phyloP scores from a whole-genome alignment of 2,888 invertebrate genomes.

The Azorinus chamasolen region DNA sequence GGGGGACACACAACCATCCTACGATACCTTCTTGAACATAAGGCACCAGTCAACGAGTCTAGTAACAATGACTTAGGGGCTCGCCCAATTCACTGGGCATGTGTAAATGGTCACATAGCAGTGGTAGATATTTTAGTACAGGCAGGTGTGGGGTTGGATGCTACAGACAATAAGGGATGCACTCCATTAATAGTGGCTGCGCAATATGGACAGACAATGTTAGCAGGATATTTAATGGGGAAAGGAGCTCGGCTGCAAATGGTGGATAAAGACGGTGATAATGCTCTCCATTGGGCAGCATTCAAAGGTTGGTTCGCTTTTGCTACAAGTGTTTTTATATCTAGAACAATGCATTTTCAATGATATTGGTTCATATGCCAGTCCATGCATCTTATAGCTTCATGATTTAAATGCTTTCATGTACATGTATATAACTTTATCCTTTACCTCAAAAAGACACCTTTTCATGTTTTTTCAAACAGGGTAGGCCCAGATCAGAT shows the following conservation, averaged over 20 bases:
- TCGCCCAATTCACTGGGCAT: constrained; percentile 97
- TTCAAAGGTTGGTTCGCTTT: constrained; percentile 90
- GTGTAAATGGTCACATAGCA: constrained; percentile 96
- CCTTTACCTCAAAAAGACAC: too few species aligned
- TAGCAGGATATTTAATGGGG: constrained; percentile 95
- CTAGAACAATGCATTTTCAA: too few species aligned
- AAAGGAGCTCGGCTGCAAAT: constrained; percentile 95
- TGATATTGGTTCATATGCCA: too few species aligned
- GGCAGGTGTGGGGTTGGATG: constrained; percentile 94
- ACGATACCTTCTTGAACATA: constrained; percentile 92
- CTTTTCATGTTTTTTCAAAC: too few species aligned
- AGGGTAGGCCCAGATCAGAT: too few species aligned
- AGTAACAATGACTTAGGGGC: constrained; percentile 96
- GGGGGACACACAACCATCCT: constrained; percentile 96
- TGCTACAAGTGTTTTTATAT: too few species aligned
- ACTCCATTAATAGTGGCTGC: constrained; percentile 95
- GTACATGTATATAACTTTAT: too few species aligned
- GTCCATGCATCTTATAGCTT: too few species aligned
- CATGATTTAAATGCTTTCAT: too few species aligned
- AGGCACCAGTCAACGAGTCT: constrained; percentile 94
- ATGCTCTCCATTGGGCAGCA: constrained; percentile 97
- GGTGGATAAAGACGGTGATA: constrained; percentile 97
- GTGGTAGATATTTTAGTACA: constrained; percentile 92
- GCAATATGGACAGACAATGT: constrained; percentile 96
- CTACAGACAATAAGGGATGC: constrained; percentile 94